Evolutionary conservation across 2,113 vertebrate genomes (phyloP).

Genomic region (Sardina pilchardus): DNA sequence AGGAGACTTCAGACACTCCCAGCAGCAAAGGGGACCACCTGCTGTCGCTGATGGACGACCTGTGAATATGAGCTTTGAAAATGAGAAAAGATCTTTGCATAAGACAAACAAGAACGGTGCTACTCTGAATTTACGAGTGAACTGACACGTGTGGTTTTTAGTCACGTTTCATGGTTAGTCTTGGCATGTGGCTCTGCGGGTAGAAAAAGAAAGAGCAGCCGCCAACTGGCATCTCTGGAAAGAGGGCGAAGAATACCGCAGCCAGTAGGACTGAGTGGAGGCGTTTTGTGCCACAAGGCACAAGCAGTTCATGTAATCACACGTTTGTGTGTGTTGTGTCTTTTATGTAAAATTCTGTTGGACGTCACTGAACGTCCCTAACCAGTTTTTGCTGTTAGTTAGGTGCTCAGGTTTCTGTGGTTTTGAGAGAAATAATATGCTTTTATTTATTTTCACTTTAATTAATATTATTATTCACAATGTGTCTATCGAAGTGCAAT

Average conservation of each 20-base stretch:
- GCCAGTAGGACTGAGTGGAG: no score
- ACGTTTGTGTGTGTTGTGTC: no score
- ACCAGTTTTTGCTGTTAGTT: background rate
- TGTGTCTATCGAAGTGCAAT: background rate
- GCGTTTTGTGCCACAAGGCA: no score
- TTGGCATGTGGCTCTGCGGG: no score
- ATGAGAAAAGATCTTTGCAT: background rate
- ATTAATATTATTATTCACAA: no score
- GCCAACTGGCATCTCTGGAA: no score
- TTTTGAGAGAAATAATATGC: background rate
- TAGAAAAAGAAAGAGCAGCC: background rate
- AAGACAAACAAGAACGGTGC: no score
- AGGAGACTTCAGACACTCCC: conserved; percentile 45
- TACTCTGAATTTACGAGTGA: background rate
- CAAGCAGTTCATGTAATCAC: no score
- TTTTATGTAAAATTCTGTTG: background rate
- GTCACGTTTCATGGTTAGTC: no score
- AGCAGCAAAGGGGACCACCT: conserved; percentile 84
- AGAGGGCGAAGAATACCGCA: no score
- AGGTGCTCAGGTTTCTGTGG: background rate
- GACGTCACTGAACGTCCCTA: background rate
- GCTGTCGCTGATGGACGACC: conserved; percentile 88
- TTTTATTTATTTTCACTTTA: no score
- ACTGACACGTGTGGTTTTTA: background rate
- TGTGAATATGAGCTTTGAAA: conserved; percentile 60